Evolutionary conservation across 2,797 vertebrate genomes (phyloP).

Genomic region (Myripristis jacobus): DNA sequence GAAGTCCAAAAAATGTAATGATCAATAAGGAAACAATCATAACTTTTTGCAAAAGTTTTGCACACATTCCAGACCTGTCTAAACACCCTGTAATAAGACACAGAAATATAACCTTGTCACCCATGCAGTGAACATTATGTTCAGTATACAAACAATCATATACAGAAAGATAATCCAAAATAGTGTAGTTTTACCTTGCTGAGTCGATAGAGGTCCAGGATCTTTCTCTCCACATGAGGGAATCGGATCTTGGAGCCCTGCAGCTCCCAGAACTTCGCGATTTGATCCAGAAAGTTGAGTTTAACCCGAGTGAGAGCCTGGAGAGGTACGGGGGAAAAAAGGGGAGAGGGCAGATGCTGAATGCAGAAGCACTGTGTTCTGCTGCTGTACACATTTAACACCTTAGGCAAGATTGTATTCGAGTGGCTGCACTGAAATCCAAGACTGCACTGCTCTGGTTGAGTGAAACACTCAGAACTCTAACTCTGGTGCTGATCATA

Average conservation of each 20-base stretch:
- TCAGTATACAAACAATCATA: background rate
- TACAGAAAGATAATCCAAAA: background rate
- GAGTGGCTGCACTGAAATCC: slow-evolving; percentile 25
- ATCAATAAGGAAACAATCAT: background rate
- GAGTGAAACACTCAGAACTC: slow-evolving; percentile 4
- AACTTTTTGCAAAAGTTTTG: too few species aligned
- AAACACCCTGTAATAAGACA: background rate
- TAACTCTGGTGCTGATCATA: background rate
- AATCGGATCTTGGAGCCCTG: slow-evolving; percentile 96
- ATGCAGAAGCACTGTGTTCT: slow-evolving; percentile 1
- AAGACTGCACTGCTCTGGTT: background rate
- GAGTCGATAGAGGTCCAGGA: slow-evolving; percentile 94
- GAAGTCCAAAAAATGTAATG: background rate
- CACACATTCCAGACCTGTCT: background rate
- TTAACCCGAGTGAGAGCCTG: slow-evolving; percentile 97
- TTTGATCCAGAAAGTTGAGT: slow-evolving; percentile 97
- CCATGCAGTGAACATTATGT: background rate
- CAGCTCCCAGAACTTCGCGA: slow-evolving; percentile 98
- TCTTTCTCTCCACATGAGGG: slow-evolving; percentile 95
- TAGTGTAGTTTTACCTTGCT: slow-evolving; percentile 87
- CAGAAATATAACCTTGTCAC: background rate
- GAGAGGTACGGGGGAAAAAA: slow-evolving; percentile 29
- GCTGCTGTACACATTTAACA: slow-evolving; percentile 13
- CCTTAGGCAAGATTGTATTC: slow-evolving; percentile 27
- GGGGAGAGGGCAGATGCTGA: slow-evolving; percentile 16